Evolutionary conservation across 1,140 invertebrate genomes (phyloP), one percentile per base, ranked within the genome.

Genomic region (Drosophila dunni): DNA sequence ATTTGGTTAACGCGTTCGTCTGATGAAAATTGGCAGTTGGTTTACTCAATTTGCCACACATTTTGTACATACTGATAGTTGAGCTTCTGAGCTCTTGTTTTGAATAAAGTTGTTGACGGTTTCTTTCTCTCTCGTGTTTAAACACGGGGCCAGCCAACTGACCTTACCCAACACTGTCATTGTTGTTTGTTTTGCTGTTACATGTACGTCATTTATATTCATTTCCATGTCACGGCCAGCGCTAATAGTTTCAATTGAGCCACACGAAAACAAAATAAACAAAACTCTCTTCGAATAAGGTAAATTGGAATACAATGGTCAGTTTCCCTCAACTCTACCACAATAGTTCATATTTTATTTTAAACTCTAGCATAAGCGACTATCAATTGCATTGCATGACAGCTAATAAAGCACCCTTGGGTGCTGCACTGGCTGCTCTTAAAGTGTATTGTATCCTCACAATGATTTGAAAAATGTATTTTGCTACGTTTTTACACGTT

Each of bases 201-300:
- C 15, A 50, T 65, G 46, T 73, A 75, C 44, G 46, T 68, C 72
- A 74, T 78, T 84, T 81, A 67, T 84, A 85, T 85, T 70, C 61
- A 71, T 78, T 78, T 78, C 13, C 73, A 63, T 81, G 81, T 84
- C 77, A 84, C 66, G 81, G 81, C 34, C 81, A 70, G 40, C 44
- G 48, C 65, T 74, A 58, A 85, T 65, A 79, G 73, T 78, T 63
- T 81, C 68, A 81, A 81, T 84, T 74, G 78, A 75, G 33, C 15
- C 36, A 34, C 13, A 61, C 61, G 46, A 46, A 48, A 61, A 10
- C 46, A 33, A 58, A 45, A 54, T 54, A 58, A 70, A 60, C 56
- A 66, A 63, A 62, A 64, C 38, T 46, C 36, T 65, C 42, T 68
- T 20, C 68, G 34, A 13, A 13, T 38, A 3, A 40, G 24, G 34